Percentiles rank a stretch among this genome's conserved stretches.
phyloP scores from a whole-genome alignment of 2,797 vertebrate genomes.

The Aratinga solstitialis region DNA sequence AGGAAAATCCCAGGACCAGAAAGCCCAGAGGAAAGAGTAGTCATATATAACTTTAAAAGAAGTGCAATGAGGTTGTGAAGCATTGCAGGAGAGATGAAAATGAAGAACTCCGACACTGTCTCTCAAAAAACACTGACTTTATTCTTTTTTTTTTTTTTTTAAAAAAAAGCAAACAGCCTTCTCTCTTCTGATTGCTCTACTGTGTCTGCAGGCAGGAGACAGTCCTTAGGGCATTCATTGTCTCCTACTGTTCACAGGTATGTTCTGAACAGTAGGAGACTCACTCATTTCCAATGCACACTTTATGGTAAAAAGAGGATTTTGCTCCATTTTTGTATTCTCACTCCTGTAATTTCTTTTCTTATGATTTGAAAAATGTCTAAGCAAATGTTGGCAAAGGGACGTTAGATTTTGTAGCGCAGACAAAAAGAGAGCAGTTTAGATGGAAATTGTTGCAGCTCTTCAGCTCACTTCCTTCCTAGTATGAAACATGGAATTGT shows the following conservation, averaged over 20 bases:
- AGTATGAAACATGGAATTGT: slow-evolving; percentile 9
- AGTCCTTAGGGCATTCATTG: slow-evolving; percentile 45
- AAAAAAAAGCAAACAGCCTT: not conserved
- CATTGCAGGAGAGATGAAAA: not conserved
- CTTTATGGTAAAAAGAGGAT: slow-evolving; percentile 48
- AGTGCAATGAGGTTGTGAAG: not conserved
- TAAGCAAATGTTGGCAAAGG: slow-evolving; percentile 52
- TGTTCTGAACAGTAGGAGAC: slow-evolving; percentile 52
- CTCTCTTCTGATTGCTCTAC: slow-evolving; percentile 46
- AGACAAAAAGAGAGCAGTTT: slow-evolving; percentile 40
- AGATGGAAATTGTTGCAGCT: slow-evolving; percentile 34
- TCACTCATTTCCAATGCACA: slow-evolving; percentile 7
- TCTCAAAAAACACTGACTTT: not conserved
- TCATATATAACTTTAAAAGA: not conserved
- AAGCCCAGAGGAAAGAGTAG: not conserved
- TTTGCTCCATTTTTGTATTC: slow-evolving; percentile 61
- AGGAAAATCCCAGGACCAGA: not conserved
- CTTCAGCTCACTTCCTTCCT: slow-evolving; percentile 41
- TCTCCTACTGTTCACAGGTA: slow-evolving; percentile 52
- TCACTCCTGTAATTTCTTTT: slow-evolving; percentile 39
- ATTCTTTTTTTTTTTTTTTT: not conserved
- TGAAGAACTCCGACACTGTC: not conserved
- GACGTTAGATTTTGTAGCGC: slow-evolving; percentile 17
- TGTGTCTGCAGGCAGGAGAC: slow-evolving; percentile 21
- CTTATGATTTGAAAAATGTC: slow-evolving; percentile 58